Conservation (phyloP, 2,888 invertebrate species). For the Melieria picta region DNA sequence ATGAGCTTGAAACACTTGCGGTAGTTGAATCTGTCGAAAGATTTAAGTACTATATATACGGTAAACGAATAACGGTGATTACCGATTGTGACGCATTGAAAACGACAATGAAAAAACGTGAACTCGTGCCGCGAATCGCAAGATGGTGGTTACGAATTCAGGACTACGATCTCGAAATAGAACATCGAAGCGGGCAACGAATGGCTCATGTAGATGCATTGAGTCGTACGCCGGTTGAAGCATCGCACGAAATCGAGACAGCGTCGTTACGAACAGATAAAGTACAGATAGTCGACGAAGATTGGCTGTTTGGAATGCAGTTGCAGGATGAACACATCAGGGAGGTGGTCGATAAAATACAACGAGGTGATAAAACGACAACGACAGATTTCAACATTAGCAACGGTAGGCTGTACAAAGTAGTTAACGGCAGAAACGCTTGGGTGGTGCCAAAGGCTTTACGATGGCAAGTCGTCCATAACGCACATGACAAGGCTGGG, state of each 20-base stretch:
- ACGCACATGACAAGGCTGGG: slow-evolving; percentile 40
- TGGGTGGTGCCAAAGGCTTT: slow-evolving; percentile 23
- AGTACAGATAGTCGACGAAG: not conserved
- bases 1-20: too few relatives aligned
- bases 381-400: not conserved
- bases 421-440: slow-evolving; percentile 3
- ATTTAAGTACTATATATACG: not conserved
- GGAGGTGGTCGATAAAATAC: not conserved
- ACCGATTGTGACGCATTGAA: slow-evolving; percentile 3
- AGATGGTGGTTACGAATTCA: slow-evolving; percentile 17
- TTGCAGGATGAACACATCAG: slow-evolving; percentile 15
- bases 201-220: slow-evolving; percentile 35
- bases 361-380: not conserved
- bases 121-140: slow-evolving; percentile 11
- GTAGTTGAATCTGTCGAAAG: too few relatives aligned
- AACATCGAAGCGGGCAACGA: slow-evolving; percentile 28
- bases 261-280: slow-evolving; percentile 11
- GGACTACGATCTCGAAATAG: slow-evolving; percentile 17
- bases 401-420: slow-evolving; percentile 7
- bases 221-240: slow-evolving; percentile 26
- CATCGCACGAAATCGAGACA: not conserved
- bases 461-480: slow-evolving; percentile 13
- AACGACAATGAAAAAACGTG: slow-evolving; percentile 15
- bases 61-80: not conserved
- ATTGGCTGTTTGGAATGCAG: slow-evolving; percentile 16